Evolutionary conservation across 2,888 invertebrate genomes (phyloP), one percentile per base, ranked within the genome.

Genomic region (Chloromyia formosa): DNA sequence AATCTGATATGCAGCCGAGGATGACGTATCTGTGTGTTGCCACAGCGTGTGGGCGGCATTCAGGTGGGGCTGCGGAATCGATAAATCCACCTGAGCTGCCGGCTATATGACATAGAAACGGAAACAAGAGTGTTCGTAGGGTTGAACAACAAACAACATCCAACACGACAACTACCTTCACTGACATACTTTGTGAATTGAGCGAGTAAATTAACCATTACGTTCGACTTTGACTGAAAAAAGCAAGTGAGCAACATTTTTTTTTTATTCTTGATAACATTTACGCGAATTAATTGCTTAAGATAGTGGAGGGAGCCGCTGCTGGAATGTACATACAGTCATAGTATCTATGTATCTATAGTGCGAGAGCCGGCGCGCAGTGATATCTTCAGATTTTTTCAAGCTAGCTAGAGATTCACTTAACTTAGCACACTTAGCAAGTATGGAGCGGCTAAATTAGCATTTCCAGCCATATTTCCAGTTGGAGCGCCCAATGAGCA

Each of bases 51-150:
- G 54, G 71, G 16, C 23, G 60, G 16, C 20, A 56, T 10, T 10
- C 56, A 66, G 66, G 71, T 42, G 71, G 45, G 56, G 56, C 40
- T 40, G 58, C 35, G 56, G 58, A 40, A 56, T 71, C 71, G 71
- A 71, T 71, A 56, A 71, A 40, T 35, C 16, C 66, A 66, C 49
- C 27, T 66, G 49, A 40, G 7, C 14, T 12, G 49, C 20, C 66
- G 42, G 66, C 20, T 16, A 14, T 20, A n/a, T 14, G 22, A n/a
- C 12, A 45, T 18, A 12, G 64, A 40, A 66, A 66, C 45, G 20
- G 16, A 20, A 49, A 45, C 66, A 66, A 66, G n/a, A n/a, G 20
- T 42, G 42, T 45, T 64, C 64, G 64, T 64, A 40, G 23, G 12
- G 14, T 10, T 3, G 14, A 16, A 66, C 18, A 12, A 20, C 45